Base-by-base conservation (phyloP, 2,113 vertebrate genomes). In the Hyperopisus bebe region DNA sequence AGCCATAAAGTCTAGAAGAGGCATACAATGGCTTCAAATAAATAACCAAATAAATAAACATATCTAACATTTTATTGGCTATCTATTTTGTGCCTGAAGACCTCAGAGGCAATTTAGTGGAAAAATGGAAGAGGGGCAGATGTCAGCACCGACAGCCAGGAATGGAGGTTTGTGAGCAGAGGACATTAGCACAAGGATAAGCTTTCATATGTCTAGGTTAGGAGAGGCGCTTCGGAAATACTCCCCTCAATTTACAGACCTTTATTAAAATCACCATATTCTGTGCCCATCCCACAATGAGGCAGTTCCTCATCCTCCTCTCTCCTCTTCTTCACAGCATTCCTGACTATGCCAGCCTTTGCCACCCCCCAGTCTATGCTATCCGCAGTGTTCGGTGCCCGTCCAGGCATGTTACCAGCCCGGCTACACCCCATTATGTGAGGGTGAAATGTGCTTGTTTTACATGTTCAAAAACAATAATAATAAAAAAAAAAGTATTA, bases 251-350 rank as follows among this genome's bases (percentile, higher is more conserved):
- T 80, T 80, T 80, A 80, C 17, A 80, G 35, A 80, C 74, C 35
- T 80, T 80, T 80, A 80, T 80, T 80, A 80, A 80, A 80, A 80
- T 80, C n/a, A 80, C 39, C 35, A 80, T 42, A 80, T 42, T 80
- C 74, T 21, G 35, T 19, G 1, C 74, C 31, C 74, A 80, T 80
- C 35, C 74, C 31, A 80, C 10, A 80, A 80, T 42, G 74, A 80
- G 35, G 5, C 17, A 19, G 35, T 42, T 80, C 62, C n/a, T 80
- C 74, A 80, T 80, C 74, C 15, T 17, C 15, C 74, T 80, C 35
- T 80, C 74, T 80, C 74, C 66, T 42, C 70, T 77, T 74, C 70
- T 15, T 39, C 70, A 31, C 35, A 7, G 70, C 70, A 77, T 77
- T 77, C 27, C 35, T 35, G 31, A 77, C 70, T 19, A 1, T n/a